phyloP scores from a whole-genome alignment of 2,113 vertebrate species.

The Cinclus mexicanus region DNA sequence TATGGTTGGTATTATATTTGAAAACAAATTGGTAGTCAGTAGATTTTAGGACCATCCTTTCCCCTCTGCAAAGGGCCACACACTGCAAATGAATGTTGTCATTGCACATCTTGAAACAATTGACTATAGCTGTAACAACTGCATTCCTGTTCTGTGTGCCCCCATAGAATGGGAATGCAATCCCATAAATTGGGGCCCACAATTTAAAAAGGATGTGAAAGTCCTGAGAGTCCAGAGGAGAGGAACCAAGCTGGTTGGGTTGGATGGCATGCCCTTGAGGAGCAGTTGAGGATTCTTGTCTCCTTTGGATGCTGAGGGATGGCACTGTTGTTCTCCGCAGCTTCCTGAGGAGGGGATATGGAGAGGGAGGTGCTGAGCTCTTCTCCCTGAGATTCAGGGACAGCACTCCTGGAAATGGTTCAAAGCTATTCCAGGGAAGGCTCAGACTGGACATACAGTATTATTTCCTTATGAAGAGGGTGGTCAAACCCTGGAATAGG shows the following conservation, averaged over 20 bases:
- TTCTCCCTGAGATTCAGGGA: not conserved
- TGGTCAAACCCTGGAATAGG: not conserved
- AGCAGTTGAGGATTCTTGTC: not conserved
- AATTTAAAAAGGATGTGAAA: not conserved
- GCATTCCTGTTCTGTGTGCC: not conserved
- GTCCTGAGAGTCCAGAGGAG: not conserved
- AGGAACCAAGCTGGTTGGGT: not conserved
- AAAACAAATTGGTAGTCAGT: not conserved
- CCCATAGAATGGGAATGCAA: not conserved
- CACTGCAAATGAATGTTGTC: not conserved
- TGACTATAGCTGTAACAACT: not conserved
- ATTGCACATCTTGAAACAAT: not conserved
- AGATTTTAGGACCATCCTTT: not conserved
- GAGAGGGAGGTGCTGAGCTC: not conserved
- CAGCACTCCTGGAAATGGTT: not conserved
- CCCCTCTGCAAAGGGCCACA: rapidly evolving
- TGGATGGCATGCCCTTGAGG: not conserved
- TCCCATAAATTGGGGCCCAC: not conserved
- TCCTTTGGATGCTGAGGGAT: not conserved
- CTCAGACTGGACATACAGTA: not conserved
- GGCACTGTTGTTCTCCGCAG: not conserved
- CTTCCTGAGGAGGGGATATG: not conserved
- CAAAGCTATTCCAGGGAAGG: not conserved
- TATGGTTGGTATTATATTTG: not conserved
- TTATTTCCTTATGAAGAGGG: not conserved